These are phyloP conservation scores for Scaptomyza hsui DNA, from an alignment of 1,140 invertebrate genomes.

Conservation along the genomic window DNA sequence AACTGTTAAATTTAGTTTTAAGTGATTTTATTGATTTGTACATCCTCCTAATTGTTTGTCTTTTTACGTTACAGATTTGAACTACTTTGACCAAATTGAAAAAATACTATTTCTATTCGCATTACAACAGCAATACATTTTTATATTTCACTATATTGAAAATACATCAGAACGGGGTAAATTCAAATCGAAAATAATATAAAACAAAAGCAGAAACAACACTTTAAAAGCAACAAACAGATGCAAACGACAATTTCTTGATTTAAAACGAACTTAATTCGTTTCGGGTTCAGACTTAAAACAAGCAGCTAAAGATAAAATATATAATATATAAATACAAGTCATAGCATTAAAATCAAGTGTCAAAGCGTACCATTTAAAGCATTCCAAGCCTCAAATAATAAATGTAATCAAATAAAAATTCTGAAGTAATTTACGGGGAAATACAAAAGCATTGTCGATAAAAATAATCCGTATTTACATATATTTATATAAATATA, in stretches of 20 bases:
- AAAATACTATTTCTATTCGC: constrained; percentile 45
- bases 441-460: constrained; percentile 6
- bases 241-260: constrained; percentile 13
- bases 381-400: constrained; percentile 42
- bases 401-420: neutral
- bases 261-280: constrained; percentile 25
- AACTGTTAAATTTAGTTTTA: neutral
- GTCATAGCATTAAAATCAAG: constrained; percentile 10
- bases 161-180: constrained; percentile 16
- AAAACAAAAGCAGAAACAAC: constrained; percentile 17
- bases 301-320: constrained; percentile 1
- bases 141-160: constrained; percentile 28
- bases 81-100: constrained; percentile 71
- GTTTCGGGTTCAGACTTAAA: constrained; percentile 12
- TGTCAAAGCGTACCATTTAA: constrained; percentile 33
- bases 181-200: constrained; percentile 12
- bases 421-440: no score
- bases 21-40: neutral
- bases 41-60: constrained; percentile 8
- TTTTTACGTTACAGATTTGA: constrained; percentile 60
- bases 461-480: no score
- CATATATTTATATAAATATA: no score
- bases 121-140: constrained; percentile 26
- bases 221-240: constrained; percentile 18
- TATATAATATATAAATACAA: neutral